phyloP scores from a whole-genome alignment of 2,113 vertebrate species.

The Boulengerochromis microlepis region DNA sequence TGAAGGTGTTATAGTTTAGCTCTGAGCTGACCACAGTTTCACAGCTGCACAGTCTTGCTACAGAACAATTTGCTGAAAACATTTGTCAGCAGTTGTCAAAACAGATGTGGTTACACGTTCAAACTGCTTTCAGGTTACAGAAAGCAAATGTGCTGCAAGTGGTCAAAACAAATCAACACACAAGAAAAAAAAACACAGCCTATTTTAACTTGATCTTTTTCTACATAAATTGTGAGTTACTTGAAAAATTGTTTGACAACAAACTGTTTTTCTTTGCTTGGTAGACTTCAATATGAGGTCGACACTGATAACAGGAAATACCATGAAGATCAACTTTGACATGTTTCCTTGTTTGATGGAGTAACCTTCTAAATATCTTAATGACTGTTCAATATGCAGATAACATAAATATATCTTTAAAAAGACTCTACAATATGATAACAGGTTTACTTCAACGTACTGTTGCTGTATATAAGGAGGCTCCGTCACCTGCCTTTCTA shows the following conservation, averaged over 20 bases:
- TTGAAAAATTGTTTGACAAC: background rate
- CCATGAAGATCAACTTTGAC: fast-evolving
- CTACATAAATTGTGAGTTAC: background rate
- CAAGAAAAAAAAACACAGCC: background rate
- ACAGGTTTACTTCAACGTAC: background rate
- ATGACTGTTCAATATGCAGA: background rate
- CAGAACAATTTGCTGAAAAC: background rate
- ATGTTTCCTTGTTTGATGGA: background rate
- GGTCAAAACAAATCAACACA: background rate
- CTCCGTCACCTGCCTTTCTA: background rate
- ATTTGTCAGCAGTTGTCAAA: background rate
- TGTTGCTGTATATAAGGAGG: background rate
- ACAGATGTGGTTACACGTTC: background rate
- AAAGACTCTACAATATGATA: background rate
- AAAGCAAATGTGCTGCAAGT: background rate
- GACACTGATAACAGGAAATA: background rate
- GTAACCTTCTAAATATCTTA: background rate
- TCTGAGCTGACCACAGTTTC: background rate
- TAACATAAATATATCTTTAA: background rate
- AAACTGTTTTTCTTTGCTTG: background rate
- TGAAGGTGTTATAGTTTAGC: fast-evolving
- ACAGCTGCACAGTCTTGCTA: background rate
- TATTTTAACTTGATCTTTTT: background rate
- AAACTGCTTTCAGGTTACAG: background rate
- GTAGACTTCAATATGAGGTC: background rate